These are phyloP conservation scores for Notothenia coriiceps DNA, from an alignment of 2,113 vertebrate species.

Conservation along the genomic window DNA sequence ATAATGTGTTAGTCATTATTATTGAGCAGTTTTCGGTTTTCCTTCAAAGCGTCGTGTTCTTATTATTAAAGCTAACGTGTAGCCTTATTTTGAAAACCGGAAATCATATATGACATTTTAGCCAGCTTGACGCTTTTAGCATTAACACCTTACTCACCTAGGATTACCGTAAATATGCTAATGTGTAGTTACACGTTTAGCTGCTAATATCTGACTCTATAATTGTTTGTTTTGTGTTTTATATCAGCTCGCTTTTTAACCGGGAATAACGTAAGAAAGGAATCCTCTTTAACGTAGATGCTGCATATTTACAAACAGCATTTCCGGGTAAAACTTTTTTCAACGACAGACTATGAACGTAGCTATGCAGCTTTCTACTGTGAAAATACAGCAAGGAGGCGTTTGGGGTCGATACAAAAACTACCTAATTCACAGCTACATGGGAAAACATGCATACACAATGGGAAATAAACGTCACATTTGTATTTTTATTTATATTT, in stretches of 20 bases:
- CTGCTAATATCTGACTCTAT: no score
- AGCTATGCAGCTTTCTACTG: no score
- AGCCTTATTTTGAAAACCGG: slow-evolving; percentile 17
- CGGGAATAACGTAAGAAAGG: neutral
- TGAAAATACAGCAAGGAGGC: neutral
- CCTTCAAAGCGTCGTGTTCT: neutral
- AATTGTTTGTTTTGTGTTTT: no score
- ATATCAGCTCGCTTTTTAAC: neutral
- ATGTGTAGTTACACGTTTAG: neutral
- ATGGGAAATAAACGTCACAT: neutral
- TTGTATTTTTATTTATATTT: no score
- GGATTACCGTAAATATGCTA: slow-evolving; percentile 7
- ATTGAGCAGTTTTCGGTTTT: neutral
- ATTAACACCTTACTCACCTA: neutral
- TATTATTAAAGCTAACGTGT: neutral
- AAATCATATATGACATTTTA: neutral
- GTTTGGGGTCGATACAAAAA: neutral
- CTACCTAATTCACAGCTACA: no score
- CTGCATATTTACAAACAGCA: slow-evolving; percentile 12
- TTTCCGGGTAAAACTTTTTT: slow-evolving; percentile 2
- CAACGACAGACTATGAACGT: neutral
- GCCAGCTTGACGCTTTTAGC: neutral
- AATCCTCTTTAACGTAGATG: slow-evolving; percentile 60
- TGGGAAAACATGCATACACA: neutral
- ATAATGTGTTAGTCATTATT: no score